Evolutionary conservation across 1,140 invertebrate genomes (phyloP), one percentile per base, ranked within the genome.

Genomic region (Hylaeus anthracinus): DNA sequence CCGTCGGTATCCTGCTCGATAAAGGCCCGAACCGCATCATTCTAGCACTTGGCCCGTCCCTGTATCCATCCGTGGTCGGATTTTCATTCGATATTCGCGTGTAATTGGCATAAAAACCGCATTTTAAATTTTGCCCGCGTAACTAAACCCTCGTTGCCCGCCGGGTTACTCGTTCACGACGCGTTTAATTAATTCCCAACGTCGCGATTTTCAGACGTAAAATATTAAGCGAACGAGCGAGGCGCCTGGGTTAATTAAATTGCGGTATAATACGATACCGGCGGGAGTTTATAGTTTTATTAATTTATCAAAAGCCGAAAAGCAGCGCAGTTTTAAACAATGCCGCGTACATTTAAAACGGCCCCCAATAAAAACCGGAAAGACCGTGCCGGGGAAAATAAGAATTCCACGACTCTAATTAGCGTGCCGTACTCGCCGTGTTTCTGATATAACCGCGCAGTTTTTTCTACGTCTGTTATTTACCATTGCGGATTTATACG

Each of bases 1-100:
- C 81, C 60, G 66, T 48, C n/a, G 64, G 86, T 78, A 60, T 84
- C 86, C 85, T 77, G 73, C 71, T 53, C 79, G 83, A 85, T 82
- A 86, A 85, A 85, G 83, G 79, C 64, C 70, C 39, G 79, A 73
- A 67, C 70, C 79, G 65, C 73, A 71, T 77, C 83, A 58, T 73
- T 56, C 66, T 75, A 75, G 48, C 72, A 67, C 77, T 82, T 65
- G 58, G 65, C 48, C 39, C 39, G 56, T 56, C 51, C 26, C 72
- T n/a, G 15, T 51, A 41, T 75, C 64, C 72, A 48, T 69, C 26
- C 79, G 77, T 4, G 70, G 77, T 79, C 71, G 53, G 37, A 4
- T 53, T 53, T 26, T 37, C 55, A 67, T 67, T 75, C 72, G 72
- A 75, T 67, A n/a, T 43, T 26, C 37, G 45, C 72, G 79, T 75